Percentiles rank a stretch among this genome's conserved stretches.
These are phyloP conservation scores for Gymnobelideus leadbeateri DNA, from an alignment of 2,113 vertebrate species.

Conservation along the genomic window DNA sequence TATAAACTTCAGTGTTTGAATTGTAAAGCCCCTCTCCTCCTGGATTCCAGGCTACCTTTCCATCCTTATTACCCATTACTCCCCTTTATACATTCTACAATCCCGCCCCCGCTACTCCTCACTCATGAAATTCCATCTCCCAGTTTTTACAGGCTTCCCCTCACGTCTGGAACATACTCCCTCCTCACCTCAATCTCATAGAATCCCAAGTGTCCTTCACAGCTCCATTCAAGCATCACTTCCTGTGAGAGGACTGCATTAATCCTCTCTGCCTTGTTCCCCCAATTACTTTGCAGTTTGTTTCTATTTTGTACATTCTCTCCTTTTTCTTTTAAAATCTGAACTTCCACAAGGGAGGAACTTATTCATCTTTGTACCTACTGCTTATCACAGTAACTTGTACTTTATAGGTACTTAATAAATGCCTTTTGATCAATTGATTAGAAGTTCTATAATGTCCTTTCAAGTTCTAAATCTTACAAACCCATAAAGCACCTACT, in stretches of 20 bases:
- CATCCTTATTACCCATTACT: not conserved
- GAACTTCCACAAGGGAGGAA: not conserved
- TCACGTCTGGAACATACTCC: not conserved
- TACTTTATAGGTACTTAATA: not conserved
- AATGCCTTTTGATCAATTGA: not conserved
- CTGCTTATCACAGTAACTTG: not conserved
- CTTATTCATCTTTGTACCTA: not conserved
- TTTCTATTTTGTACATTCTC: not conserved
- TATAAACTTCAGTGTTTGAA: not conserved
- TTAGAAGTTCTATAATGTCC: not conserved
- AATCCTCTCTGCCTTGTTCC: not conserved
- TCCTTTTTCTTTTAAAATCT: not conserved
- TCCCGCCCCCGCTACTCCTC: not conserved
- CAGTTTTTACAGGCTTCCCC: not conserved
- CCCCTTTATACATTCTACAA: not conserved
- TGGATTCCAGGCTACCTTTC: not conserved
- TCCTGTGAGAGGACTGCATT: not conserved
- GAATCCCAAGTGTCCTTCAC: not conserved
- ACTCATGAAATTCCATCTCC: not conserved
- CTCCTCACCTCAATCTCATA: not conserved
- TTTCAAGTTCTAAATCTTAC: not conserved
- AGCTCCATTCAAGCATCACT: not conserved
- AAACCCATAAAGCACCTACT: not conserved
- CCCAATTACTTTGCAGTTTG: not conserved
- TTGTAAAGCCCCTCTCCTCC: not conserved